Conservation (phyloP, 2,888 invertebrate species). For the Cerastoderma edule region DNA sequence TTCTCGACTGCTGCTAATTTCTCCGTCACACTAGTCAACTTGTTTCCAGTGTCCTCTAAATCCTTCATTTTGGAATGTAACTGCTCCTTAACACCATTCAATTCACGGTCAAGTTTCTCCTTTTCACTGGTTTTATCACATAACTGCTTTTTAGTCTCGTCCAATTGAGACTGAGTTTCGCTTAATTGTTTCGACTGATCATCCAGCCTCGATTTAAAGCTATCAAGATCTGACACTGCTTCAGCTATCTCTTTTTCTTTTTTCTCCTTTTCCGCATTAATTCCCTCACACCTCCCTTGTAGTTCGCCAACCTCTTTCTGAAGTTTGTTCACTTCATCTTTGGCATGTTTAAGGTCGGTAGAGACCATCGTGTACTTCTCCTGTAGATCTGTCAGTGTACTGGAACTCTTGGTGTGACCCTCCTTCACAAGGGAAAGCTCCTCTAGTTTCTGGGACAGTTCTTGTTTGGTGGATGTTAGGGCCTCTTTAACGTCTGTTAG, state of each 20-base stretch:
- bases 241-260: conserved; percentile 24
- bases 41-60: background rate
- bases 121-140: conserved; percentile 12
- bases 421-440: conserved; percentile 34
- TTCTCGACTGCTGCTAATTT: conserved; percentile 15
- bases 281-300: conserved; percentile 31
- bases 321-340: conserved; percentile 43
- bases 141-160: conserved; percentile 14
- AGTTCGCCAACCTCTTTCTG: conserved; percentile 47
- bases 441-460: conserved; percentile 35
- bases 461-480: conserved; percentile 45
- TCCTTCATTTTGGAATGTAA: conserved; percentile 7
- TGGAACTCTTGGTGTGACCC: conserved; percentile 31
- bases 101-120: conserved; percentile 2
- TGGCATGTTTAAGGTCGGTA: conserved; percentile 44
- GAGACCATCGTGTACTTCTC: conserved; percentile 30
- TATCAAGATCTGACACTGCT: conserved; percentile 10
- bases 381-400: conserved; percentile 34
- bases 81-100: conserved; percentile 13
- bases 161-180: conserved; percentile 19
- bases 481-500: conserved; percentile 47
- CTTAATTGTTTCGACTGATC: conserved; percentile 15
- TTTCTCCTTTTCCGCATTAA: conserved; percentile 34
- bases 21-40: conserved; percentile 3
- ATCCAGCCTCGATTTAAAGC: conserved; percentile 7